These are phyloP conservation scores for Eutolmus rufibarbis DNA, from an alignment of 2,888 invertebrate species.

Conservation along the genomic window DNA sequence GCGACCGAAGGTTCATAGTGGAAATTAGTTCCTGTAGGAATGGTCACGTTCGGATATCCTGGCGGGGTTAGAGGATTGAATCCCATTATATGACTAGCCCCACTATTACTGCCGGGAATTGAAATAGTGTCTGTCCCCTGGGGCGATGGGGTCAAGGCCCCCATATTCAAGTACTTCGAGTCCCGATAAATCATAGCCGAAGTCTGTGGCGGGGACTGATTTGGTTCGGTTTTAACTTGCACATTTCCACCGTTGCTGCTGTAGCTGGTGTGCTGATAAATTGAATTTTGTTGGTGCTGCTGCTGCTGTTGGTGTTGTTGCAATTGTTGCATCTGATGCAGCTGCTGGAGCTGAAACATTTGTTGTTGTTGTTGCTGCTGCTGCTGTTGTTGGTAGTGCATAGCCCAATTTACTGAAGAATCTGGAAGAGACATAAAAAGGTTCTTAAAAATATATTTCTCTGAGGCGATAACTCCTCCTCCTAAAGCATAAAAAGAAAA, in stretches of 20 bases:
- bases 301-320: background rate
- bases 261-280: background rate
- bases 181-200: background rate
- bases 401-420: background rate
- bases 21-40: constrained; percentile 49
- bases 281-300: background rate
- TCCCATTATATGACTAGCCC: constrained; percentile 62
- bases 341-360: background rate
- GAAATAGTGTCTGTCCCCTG: constrained; percentile 58
- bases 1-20: background rate
- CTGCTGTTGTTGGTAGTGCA: background rate
- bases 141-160: constrained; percentile 63
- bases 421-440: background rate
- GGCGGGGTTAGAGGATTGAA: constrained; percentile 72
- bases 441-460: background rate
- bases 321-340: background rate
- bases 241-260: background rate
- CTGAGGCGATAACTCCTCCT: background rate
- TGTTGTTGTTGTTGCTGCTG: background rate
- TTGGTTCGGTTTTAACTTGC: background rate
- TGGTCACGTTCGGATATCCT: constrained; percentile 62
- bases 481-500: background rate
- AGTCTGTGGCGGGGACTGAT: background rate
- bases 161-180: background rate
- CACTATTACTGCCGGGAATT: constrained; percentile 18